Evolutionary conservation across 2,113 vertebrate genomes (phyloP), one percentile per base, ranked within the genome.

Genomic region (Marmota monax): DNA sequence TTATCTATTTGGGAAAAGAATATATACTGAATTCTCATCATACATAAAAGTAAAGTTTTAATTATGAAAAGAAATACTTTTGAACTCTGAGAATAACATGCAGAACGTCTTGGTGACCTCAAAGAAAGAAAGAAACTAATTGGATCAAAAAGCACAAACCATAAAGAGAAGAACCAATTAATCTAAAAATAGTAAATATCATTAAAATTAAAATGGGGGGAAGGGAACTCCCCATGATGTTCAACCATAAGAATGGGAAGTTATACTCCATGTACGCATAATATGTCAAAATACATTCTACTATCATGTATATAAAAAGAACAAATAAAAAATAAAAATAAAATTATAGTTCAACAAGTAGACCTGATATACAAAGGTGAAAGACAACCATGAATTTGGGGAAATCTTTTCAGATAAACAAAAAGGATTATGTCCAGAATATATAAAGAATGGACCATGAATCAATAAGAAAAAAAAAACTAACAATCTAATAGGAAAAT

Each of bases 321-420:
- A 13, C 27, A 67, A 67, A 67, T 29, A 67, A 67, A 67, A 32
- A 77, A 83, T 58, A 58, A 58, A 58, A 23, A 58, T 58, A 58
- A 58, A 84, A 84, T 37, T 58, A 70, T 58, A 51, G 29, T 78
- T 93, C 53, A 96, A 65, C n/a, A 85, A 51, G 89, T 12, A 84
- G 20, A 88, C 11, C 79, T 87, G 56, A 79, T n/a, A 84, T 88
- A 8, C 51, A 94, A 96, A 95, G 22, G n/a, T 79, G 8, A 73
- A 87, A 87, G 53, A 65, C 22, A 70, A 29, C 25, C 39, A 56
- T n/a, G 27, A 37, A 65, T 12, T 80, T n/a, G 77, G 63, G 39
- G 92, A 73, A 90, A 73, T 70, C 76, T 51, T 45, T 42, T 4
- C 39, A 88, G 67, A 85, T 72, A 58, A 58, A 22, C 56, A 7